Conservation (phyloP, 1,140 invertebrate genomes). For the Copidosoma floridanum region DNA sequence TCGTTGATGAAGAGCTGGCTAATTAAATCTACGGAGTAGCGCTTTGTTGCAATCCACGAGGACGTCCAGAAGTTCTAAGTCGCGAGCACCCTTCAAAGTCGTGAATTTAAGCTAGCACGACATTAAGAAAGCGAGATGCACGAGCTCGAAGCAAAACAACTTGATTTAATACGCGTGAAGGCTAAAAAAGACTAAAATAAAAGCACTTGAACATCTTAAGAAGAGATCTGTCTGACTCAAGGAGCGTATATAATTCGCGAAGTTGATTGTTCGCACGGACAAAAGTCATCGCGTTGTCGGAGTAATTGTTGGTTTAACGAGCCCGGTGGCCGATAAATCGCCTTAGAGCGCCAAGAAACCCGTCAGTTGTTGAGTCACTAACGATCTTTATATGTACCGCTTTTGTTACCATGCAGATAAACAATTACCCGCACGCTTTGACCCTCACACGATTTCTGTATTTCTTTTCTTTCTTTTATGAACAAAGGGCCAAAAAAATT, state of each 20-base stretch:
- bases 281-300: slow-evolving; percentile 22
- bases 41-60: no score
- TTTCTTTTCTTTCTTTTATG: background rate
- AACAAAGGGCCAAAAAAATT: background rate
- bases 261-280: slow-evolving; percentile 12
- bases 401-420: slow-evolving; percentile 35
- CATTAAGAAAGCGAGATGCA: no score
- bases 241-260: background rate
- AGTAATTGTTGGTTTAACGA: slow-evolving; percentile 9
- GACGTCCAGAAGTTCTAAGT: no score
- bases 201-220: no score
- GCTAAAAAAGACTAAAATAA: no score
- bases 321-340: slow-evolving; percentile 14
- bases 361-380: slow-evolving; percentile 15
- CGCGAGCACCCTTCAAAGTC: no score
- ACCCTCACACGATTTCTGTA: background rate
- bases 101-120: no score
- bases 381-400: slow-evolving; percentile 40
- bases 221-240: no score
- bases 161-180: no score
- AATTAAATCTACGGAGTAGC: no score
- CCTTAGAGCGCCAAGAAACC: slow-evolving; percentile 13
- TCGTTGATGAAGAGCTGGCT: no score
- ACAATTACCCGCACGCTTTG: slow-evolving; percentile 39
- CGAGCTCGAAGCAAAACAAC: no score